These are phyloP conservation scores for Aphrocallistes beatrix DNA, from an alignment of 37 sponge, comb jelly and placozoan species.

Conservation along the genomic window DNA sequence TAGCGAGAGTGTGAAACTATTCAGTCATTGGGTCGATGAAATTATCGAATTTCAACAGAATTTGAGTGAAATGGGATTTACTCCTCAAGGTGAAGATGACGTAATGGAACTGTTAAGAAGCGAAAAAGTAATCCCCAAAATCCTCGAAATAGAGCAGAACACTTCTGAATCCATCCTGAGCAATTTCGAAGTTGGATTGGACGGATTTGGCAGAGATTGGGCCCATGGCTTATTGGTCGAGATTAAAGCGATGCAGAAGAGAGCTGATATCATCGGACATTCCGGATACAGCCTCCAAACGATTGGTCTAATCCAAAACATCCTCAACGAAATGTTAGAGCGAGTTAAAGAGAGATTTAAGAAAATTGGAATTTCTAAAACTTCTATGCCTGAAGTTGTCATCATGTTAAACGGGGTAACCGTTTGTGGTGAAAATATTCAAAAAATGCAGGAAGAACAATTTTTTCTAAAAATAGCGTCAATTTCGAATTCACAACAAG, in stretches of 20 bases:
- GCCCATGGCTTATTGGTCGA: not conserved
- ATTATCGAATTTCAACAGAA: not conserved
- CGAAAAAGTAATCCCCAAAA: not conserved
- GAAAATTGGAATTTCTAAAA: not conserved
- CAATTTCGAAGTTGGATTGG: not conserved
- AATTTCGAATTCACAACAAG: not conserved
- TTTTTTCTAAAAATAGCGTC: slow-evolving; percentile 15
- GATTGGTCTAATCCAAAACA: not conserved
- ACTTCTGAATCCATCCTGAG: not conserved
- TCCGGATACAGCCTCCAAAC: not conserved
- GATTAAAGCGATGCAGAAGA: not conserved
- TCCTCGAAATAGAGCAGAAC: slow-evolving; percentile 11
- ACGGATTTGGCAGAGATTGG: not conserved
- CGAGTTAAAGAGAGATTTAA: not conserved
- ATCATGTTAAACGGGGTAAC: not conserved
- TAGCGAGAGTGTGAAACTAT: not conserved
- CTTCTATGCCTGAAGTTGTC: not conserved
- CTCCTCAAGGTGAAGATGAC: not conserved
- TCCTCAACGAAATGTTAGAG: not conserved
- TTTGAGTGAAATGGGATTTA: not conserved
- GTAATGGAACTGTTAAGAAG: not conserved
- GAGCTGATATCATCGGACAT: not conserved
- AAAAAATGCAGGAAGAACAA: not conserved
- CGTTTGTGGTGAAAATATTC: not conserved
- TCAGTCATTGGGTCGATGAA: slow-evolving; percentile 1